A percentile compares a stretch with the other conserved stretches of the same genome.
phyloP scores from a whole-genome alignment of 2,113 vertebrate species.

The Petaurus breviceps region DNA sequence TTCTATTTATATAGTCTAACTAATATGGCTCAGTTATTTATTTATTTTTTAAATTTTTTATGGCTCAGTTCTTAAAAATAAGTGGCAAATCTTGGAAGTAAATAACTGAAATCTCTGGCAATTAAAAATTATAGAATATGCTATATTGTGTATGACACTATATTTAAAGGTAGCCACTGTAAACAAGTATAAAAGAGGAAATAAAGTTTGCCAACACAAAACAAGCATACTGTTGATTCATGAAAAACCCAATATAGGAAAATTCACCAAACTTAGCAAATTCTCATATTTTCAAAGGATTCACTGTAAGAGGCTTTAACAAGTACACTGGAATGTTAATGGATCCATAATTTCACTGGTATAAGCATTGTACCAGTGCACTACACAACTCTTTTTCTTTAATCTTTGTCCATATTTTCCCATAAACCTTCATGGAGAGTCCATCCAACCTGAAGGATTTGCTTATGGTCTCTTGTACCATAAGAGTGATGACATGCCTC shows the following conservation, averaged over 20 bases:
- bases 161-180: not conserved
- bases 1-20: not conserved
- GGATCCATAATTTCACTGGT: not conserved
- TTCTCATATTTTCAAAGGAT: not conserved
- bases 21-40: not conserved
- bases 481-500: not conserved
- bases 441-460: not conserved
- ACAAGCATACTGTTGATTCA: not conserved
- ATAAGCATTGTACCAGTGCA: not conserved
- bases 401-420: not conserved
- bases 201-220: not conserved
- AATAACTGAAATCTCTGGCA: not conserved
- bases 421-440: not conserved
- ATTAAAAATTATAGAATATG: not conserved
- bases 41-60: not conserved
- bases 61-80: not conserved
- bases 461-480: not conserved
- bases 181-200: not conserved
- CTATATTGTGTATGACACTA: not conserved
- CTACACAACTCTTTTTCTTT: not conserved
- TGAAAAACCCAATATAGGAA: not conserved
- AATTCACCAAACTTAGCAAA: not conserved
- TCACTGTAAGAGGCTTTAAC: not conserved
- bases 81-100: not conserved
- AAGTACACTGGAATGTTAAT: not conserved